These are phyloP conservation scores for Protonibea diacanthus DNA, from an alignment of 2,797 vertebrate genomes.

Conservation along the genomic window DNA sequence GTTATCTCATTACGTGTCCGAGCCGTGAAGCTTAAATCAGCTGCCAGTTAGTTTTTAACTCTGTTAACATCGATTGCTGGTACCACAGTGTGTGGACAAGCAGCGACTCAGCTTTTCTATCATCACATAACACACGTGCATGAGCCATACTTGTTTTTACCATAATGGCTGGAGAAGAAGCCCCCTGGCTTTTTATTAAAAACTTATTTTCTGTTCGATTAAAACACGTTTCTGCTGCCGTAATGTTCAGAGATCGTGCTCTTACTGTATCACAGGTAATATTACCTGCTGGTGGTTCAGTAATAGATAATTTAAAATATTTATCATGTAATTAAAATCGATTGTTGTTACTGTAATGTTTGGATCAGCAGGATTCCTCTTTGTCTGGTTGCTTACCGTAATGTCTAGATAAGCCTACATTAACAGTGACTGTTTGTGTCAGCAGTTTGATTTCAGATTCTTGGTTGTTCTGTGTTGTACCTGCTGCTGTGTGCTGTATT, in stretches of 20 bases:
- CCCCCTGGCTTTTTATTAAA: neutral
- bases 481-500: neutral
- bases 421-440: neutral
- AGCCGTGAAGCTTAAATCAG: neutral
- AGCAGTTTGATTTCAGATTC: neutral
- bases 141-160: neutral
- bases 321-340: neutral
- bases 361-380: neutral
- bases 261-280: neutral
- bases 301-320: neutral
- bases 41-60: neutral
- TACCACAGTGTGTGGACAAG: conserved; percentile 1
- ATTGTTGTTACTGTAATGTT: neutral
- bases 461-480: no score
- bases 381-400: conserved; percentile 5
- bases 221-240: neutral
- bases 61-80: conserved; percentile 14
- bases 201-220: neutral
- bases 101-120: conserved; percentile 22
- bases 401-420: neutral
- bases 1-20: neutral
- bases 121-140: neutral
- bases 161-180: neutral
- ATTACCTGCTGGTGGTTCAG: neutral
- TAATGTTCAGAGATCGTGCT: neutral